Evolutionary conservation across 2,113 vertebrate genomes (phyloP).

Genomic region (Pomatostomus ruficeps): DNA sequence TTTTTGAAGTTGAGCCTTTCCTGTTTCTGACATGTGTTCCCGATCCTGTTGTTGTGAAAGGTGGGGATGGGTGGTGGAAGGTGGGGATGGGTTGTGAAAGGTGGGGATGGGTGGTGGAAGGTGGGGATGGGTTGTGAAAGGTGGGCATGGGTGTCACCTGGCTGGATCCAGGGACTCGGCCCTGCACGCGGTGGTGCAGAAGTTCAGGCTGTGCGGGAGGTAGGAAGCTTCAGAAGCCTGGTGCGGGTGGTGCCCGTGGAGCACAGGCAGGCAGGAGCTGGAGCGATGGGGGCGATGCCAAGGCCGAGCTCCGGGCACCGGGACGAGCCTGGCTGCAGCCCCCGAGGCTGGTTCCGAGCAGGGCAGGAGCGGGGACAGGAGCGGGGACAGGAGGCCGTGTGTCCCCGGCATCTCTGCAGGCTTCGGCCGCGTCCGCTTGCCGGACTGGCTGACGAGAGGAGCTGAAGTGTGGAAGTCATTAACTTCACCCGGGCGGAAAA

Average conservation of each 20-base stretch:
- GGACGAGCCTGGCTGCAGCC: background rate
- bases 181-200: fast-evolving
- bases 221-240: fast-evolving
- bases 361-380: background rate
- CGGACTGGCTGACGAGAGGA: background rate
- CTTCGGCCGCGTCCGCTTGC: background rate
- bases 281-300: background rate
- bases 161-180: fast-evolving
- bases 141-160: fast-evolving
- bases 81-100: background rate
- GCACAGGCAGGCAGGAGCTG: fast-evolving
- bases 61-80: background rate
- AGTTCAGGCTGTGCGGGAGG: fast-evolving
- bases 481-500: background rate
- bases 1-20: background rate
- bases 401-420: background rate
- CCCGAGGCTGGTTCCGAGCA: fast-evolving
- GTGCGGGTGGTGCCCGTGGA: fast-evolving
- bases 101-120: too few species aligned
- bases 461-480: background rate
- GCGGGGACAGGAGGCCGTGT: fast-evolving
- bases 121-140: too few species aligned
- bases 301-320: fast-evolving
- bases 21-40: background rate
- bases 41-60: background rate